These are phyloP conservation scores for Zootermopsis nevadensis DNA, from an alignment of 2,888 invertebrate genomes.

Conservation along the genomic window DNA sequence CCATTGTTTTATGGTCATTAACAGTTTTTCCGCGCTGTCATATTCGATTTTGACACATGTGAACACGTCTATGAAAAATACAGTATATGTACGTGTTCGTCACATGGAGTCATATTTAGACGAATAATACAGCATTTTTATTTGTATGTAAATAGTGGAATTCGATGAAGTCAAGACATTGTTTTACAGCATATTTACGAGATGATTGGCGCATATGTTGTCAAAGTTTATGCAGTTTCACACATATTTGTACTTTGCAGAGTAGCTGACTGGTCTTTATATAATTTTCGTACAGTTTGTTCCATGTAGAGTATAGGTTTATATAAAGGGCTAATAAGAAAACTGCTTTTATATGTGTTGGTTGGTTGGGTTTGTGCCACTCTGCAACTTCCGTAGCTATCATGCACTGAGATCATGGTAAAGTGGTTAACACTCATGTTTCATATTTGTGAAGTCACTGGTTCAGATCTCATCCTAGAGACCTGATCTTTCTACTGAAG, in stretches of 20 bases:
- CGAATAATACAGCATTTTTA: background rate
- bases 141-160: background rate
- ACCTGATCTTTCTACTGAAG: no score
- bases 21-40: constrained; percentile 11
- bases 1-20: background rate
- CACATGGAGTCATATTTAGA: constrained; percentile 18
- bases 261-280: no score
- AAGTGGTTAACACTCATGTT: no score
- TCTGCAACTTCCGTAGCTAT: no score
- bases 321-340: no score
- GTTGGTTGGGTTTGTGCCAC: background rate
- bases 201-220: background rate
- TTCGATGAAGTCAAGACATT: background rate
- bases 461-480: no score
- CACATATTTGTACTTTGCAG: no score
- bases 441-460: no score
- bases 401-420: no score
- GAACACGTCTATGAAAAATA: background rate
- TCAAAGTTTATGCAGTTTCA: no score
- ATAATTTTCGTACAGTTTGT: no score
- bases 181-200: background rate
- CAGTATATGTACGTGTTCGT: background rate
- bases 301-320: no score
- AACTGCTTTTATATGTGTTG: background rate
- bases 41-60: constrained; percentile 38